Conservation (phyloP, 2,888 invertebrate species). For the Bombylius discolor region DNA sequence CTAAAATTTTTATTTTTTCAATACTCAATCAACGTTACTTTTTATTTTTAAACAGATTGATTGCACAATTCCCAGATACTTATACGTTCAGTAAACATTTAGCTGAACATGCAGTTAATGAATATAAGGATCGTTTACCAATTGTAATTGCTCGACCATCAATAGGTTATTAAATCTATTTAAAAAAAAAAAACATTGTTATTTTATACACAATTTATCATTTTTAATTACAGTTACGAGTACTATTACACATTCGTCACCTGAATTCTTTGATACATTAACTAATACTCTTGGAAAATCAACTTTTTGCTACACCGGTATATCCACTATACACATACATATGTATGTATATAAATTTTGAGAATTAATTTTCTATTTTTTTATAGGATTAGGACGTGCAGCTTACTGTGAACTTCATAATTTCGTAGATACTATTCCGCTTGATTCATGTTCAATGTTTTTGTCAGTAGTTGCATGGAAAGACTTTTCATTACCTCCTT, state of each 20-base stretch:
- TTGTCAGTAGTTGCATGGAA: too few species aligned
- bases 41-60: conserved; percentile 30
- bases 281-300: neutral
- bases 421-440: neutral
- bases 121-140: conserved; percentile 49
- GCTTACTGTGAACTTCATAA: neutral
- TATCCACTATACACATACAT: too few species aligned
- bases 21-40: too few species aligned
- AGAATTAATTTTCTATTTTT: too few species aligned
- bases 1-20: too few species aligned
- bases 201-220: neutral
- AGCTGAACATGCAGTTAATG: conserved; percentile 59
- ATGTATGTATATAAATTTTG: too few species aligned
- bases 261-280: neutral
- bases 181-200: neutral
- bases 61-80: conserved; percentile 60
- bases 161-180: conserved; percentile 41
- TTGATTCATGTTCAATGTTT: too few species aligned
- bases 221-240: neutral
- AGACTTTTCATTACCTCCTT: too few species aligned
- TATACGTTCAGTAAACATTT: conserved; percentile 74
- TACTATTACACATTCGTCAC: neutral
- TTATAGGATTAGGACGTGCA: too few species aligned
- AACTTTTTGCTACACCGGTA: too few species aligned
- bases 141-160: conserved; percentile 65